Conservation (phyloP, 2,797 vertebrate genomes). For the Microctenopoma lineatum region DNA sequence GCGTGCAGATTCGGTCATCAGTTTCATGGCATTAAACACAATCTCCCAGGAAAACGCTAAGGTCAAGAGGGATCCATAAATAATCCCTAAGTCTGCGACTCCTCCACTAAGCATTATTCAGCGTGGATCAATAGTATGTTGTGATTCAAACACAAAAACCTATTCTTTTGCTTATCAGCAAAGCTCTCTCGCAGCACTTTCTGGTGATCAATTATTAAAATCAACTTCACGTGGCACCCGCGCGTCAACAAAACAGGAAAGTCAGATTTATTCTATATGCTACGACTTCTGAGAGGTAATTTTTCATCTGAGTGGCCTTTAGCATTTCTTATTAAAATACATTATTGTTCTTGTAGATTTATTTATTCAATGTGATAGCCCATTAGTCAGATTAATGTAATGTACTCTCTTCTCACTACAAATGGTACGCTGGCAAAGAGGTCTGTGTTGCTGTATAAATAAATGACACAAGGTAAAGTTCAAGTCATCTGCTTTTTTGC, state of each 20-base stretch:
- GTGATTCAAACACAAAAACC: conserved; percentile 79
- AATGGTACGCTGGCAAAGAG: conserved; percentile 64
- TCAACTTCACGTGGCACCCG: conserved; percentile 77
- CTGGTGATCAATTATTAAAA: conserved; percentile 87
- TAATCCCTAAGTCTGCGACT: conserved; percentile 75
- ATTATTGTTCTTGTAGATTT: conserved; percentile 87
- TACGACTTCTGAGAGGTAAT: conserved; percentile 83
- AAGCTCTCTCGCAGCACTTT: conserved; percentile 79
- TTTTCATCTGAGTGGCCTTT: conserved; percentile 85
- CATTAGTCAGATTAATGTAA: conserved; percentile 90
- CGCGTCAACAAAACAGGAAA: conserved; percentile 80
- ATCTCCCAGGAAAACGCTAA: conserved; percentile 71
- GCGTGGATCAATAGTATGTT: conserved; percentile 76
- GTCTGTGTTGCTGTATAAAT: conserved; percentile 63
- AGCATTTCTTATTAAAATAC: conserved; percentile 89
- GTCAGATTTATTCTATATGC: conserved; percentile 85
- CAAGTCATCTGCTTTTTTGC: conserved; percentile 57
- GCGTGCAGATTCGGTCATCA: conserved; percentile 71
- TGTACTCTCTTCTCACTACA: conserved; percentile 78
- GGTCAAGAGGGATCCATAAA: conserved; percentile 81
- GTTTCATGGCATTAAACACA: conserved; percentile 76
- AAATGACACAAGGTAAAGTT: conserved; percentile 70
- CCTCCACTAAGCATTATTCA: conserved; percentile 80
- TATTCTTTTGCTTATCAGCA: conserved; percentile 81
- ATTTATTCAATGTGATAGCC: conserved; percentile 87